Base-by-base conservation (phyloP, 1,140 invertebrate species). In the Euschistus heros region DNA sequence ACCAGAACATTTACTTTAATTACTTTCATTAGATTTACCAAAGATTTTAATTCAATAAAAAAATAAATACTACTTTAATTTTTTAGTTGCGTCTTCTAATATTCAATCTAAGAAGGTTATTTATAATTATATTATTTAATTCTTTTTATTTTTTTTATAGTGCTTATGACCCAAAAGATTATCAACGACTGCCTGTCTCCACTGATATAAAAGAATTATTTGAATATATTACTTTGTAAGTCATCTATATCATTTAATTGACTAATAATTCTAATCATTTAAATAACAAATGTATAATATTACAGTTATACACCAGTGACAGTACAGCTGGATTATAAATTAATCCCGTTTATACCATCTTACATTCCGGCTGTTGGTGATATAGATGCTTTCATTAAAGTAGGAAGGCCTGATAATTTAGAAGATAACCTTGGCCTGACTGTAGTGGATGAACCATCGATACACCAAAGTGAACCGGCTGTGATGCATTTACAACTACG, bases 281-380 rank as follows among this genome's bases (percentile, higher is more conserved):
- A 2, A 18, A 22, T 20, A 54, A 54, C 5, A 62, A 22, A 55
- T 50, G 18, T 47, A 50, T n/a, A 20, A 50, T 50, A 50, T 18
- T 73, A 2, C 70, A 92, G 89, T 72, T 97, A 96, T 74, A 91
- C 92, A 2, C 93, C 94, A 0, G 92, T 96, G 76, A 88, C 86
- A 62, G 88, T 96, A 54, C 91, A 94, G 68, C 79, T 95, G 17
- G 92, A 93, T 22, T 88, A 89, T 72, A 93, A 92, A 72, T 79
- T 98, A 68, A 86, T 89, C 70, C 94, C 96, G 0, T 99, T 98
- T 74, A 86, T 98, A 63, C 94, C 95, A 0, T 94, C 98, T 72
- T 98, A 88, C 75, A 93, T 98, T 70, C 96, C 97, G 22, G 91
- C 94, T 10, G 94, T 99, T 30, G 97, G 97, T 0, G 96, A 99